phyloP scores from a whole-genome alignment of 2,113 vertebrate genomes.

The Cinclus mexicanus region DNA sequence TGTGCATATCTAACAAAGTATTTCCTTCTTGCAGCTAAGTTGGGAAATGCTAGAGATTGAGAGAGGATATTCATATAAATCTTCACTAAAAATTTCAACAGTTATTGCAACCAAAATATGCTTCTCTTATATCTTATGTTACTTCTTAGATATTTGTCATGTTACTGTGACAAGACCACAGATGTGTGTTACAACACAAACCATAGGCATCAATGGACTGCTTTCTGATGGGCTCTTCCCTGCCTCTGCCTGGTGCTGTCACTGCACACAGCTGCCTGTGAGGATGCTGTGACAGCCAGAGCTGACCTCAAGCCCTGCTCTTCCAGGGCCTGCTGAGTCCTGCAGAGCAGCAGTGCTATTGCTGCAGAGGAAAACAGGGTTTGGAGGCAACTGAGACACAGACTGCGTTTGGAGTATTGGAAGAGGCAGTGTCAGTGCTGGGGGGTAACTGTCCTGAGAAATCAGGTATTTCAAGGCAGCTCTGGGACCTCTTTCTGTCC shows the following conservation, averaged over 20 bases:
- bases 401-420: background rate
- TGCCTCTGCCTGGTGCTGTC: background rate
- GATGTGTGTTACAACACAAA: fast-evolving
- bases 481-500: background rate
- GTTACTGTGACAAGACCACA: background rate
- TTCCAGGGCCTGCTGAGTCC: background rate
- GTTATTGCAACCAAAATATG: background rate
- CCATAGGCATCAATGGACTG: background rate
- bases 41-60: background rate
- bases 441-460: background rate
- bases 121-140: background rate
- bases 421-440: background rate
- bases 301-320: background rate
- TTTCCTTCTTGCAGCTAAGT: background rate
- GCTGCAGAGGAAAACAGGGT: background rate
- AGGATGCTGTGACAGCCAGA: background rate
- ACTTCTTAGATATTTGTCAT: background rate
- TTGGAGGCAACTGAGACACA: background rate
- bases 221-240: background rate
- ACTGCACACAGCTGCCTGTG: background rate
- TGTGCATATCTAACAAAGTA: background rate
- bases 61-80: background rate
- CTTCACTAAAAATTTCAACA: background rate
- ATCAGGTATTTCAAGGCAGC: background rate
- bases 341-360: background rate